Evolutionary conservation across 2,797 vertebrate species (phyloP), one percentile per base, ranked within the genome.

Genomic region (Lates japonicus): DNA sequence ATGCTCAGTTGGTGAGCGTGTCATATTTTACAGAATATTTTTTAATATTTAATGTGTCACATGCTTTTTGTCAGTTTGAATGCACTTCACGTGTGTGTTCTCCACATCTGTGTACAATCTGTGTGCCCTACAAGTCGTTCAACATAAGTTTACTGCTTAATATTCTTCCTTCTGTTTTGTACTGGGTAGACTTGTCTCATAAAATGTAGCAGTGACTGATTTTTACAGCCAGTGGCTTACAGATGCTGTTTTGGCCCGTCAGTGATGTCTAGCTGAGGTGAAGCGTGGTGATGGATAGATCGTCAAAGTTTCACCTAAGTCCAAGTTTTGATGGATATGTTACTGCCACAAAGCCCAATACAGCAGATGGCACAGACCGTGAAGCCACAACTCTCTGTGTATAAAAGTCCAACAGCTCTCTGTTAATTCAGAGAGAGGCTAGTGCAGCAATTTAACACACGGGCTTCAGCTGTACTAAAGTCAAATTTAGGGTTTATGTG

Each of bases 311-410:
- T 70, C 35, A 63, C 51, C 65, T 70, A 8, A 41, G 78, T 52
- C 70, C 51, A 39, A 63, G 71, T 63, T 84, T 80, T 86, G 85
- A 90, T 77, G 76, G 81, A 87, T 88, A 61, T 74, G 76, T 79
- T 68, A 52, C 65, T 64, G 76, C 78, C 74, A 76, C 73, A 66
- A 64, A 87, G 59, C 44, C 35, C 70, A 14, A 59, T 72, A 41
- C 20, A 60, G 71, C 78, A 81, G 66, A 88, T 66, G 70, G 68
- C 69, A 62, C 61, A 70, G 63, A 52, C 52, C 33, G 48, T 60
- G 55, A 67, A 70, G 65, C 66, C 51, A 55, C 67, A 75, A 72
- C 78, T 80, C 76, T 51, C 46, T 33, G 61, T 16, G 63, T 67
- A 73, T 57, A 33, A 58, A 74, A 65, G 39, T 65, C 65, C 25